Conservation (phyloP, 1,140 invertebrate species). For the Pogonognathellus flavescens region DNA sequence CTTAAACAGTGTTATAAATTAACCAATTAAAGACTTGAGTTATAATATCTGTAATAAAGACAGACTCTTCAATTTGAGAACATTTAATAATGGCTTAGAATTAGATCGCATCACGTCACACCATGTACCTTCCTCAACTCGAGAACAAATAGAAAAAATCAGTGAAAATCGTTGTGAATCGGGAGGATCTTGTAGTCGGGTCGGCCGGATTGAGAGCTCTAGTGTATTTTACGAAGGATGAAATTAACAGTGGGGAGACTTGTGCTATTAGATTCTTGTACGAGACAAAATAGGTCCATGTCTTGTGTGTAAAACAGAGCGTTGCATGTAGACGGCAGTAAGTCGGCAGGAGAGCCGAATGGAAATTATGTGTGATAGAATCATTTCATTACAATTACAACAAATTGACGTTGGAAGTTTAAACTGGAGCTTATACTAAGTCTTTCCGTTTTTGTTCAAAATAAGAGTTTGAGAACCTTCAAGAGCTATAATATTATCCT, state of each 20-base stretch:
- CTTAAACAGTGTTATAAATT: too few relatives aligned
- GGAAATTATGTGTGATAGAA: slow-evolving; percentile 40
- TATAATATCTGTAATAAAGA: neutral
- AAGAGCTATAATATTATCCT: neutral
- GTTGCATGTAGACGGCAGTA: slow-evolving; percentile 22
- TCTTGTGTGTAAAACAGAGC: neutral
- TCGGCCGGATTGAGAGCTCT: neutral
- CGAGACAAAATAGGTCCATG: too few relatives aligned
- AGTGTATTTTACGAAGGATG: neutral
- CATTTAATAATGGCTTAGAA: slow-evolving; percentile 18
- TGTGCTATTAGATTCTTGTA: too few relatives aligned
- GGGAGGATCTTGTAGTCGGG: neutral
- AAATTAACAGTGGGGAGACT: too few relatives aligned
- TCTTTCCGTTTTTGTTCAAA: neutral
- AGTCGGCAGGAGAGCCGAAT: slow-evolving; percentile 20
- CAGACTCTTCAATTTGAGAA: slow-evolving; percentile 7
- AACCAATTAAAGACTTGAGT: too few relatives aligned
- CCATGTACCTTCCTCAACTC: too few relatives aligned
- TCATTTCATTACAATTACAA: slow-evolving; percentile 49
- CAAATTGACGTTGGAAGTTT: slow-evolving; percentile 30
- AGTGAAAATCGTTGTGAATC: neutral
- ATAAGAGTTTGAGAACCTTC: neutral
- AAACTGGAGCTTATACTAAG: slow-evolving; percentile 3
- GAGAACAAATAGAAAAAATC: neutral
- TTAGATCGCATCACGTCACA: slow-evolving; percentile 36